These are phyloP conservation scores for Bos javanicus DNA, from an alignment of 2,113 vertebrate genomes.

Conservation along the genomic window DNA sequence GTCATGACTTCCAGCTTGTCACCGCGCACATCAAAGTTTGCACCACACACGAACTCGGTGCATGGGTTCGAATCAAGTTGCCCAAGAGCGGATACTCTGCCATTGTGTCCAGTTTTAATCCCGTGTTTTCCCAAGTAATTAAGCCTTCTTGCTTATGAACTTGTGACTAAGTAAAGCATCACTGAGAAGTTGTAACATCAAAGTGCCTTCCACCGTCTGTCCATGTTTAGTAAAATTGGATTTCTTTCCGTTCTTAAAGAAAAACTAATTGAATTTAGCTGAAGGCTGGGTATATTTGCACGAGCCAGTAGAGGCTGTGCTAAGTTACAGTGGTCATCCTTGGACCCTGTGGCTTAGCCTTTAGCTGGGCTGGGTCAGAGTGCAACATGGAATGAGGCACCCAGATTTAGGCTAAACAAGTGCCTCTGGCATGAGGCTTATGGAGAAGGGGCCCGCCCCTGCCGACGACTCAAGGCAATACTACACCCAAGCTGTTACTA, in stretches of 20 bases:
- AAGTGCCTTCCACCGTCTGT: slow-evolving; percentile 81
- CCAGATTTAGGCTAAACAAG: slow-evolving; percentile 33
- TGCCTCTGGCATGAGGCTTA: slow-evolving; percentile 37
- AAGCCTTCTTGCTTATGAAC: slow-evolving; percentile 86
- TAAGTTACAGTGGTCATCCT: slow-evolving; percentile 69
- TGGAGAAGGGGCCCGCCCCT: not conserved
- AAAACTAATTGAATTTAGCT: slow-evolving; percentile 85
- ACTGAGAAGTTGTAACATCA: slow-evolving; percentile 84
- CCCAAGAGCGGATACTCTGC: slow-evolving; percentile 81
- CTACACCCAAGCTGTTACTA: slow-evolving; percentile 48
- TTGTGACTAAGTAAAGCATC: slow-evolving; percentile 85
- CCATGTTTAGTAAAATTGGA: slow-evolving; percentile 88
- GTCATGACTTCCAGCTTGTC: slow-evolving; percentile 83
- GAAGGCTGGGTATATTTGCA: slow-evolving; percentile 78
- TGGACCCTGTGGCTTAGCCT: slow-evolving; percentile 68
- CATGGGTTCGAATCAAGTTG: slow-evolving; percentile 74
- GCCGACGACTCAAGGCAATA: not conserved
- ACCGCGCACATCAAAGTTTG: slow-evolving; percentile 83
- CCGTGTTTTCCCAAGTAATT: slow-evolving; percentile 85
- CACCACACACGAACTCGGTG: slow-evolving; percentile 85
- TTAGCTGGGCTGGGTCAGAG: slow-evolving; percentile 43
- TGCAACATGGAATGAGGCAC: slow-evolving; percentile 9
- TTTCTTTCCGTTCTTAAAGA: slow-evolving; percentile 81
- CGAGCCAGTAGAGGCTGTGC: slow-evolving; percentile 71
- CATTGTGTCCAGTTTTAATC: slow-evolving; percentile 81